Conservation (phyloP, 2,797 vertebrate genomes). For the Betta splendens region DNA sequence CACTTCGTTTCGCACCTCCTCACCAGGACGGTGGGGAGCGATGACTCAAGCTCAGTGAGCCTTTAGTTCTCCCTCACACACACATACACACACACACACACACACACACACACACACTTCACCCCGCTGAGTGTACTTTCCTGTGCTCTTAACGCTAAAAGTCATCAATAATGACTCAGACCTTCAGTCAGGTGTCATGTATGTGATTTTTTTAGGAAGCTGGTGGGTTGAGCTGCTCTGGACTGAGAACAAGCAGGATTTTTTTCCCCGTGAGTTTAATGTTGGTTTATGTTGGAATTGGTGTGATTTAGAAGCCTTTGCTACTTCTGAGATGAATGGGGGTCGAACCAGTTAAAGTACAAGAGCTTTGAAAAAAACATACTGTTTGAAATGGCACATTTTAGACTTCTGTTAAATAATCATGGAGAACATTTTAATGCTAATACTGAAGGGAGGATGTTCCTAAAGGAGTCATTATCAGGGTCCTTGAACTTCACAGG, state of each 20-base stretch:
- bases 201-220: conserved; percentile 27
- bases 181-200: conserved; percentile 23
- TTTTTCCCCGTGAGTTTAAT: neutral
- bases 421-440: no score
- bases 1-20: conserved; percentile 70
- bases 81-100: conserved; percentile 25
- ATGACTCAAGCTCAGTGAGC: conserved; percentile 69
- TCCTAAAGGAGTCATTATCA: no score
- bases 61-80: conserved; percentile 30
- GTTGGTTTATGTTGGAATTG: conserved; percentile 16
- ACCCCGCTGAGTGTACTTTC: conserved; percentile 48
- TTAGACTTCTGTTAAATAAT: no score
- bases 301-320: neutral
- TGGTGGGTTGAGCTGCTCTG: conserved; percentile 28
- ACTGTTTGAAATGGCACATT: no score
- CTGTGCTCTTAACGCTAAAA: conserved; percentile 48
- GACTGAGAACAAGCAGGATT: conserved; percentile 8
- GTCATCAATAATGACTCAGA: conserved; percentile 63
- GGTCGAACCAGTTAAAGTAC: neutral
- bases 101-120: conserved; percentile 12
- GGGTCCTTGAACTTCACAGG: no score
- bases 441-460: no score
- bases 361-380: no score
- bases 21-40: conserved; percentile 45
- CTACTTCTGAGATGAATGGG: neutral